Base-by-base conservation (phyloP, 2,888 invertebrate genomes). In the Neoaliturus tenellus region DNA sequence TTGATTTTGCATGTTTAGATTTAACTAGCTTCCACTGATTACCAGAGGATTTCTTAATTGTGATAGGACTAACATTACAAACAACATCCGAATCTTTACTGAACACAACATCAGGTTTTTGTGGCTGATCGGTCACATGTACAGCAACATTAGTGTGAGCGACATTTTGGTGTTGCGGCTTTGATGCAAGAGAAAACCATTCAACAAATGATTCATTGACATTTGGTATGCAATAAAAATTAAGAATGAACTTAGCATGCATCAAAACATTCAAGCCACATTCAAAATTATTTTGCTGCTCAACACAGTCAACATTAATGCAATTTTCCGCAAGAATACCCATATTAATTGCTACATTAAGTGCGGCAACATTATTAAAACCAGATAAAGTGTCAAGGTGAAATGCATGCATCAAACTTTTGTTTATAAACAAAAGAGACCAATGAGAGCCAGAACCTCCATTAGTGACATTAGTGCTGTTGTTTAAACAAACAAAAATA, bases 351-450 rank as follows among this genome's bases (percentile, higher is more conserved):
- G 67, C 67, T 31, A 35, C 35, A 31, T 31, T 31, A 17, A 31
- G 31, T 33, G 67, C 67, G 35, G 67, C 17, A 67, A 67, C 31
- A 33, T 67, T 31, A n/a, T 67, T 67, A n/a, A 67, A 67, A 31
- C 23, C 35, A 33, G 35, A 2, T 31, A 67, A 33, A 33, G 31
- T 33, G 35, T 67, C 67, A 0, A 67, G 31, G 4, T 67, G 28
- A 67, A 33, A 67, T 31, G 28, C 67, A 14, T 67, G 31, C n/a
- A 33, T 31, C 14, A 12, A 14, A 67, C 12, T 28, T 31, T 67
- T 67, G 14, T 67, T n/a, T 33, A 67, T 20, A 67, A 67, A 67
- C 67, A 67, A 33, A 31, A 67, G 67, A 67, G 67, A 67, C 67
- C 67, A 67, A 67, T 67, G 67, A 35, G 67, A 67, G 14, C 67